Evolutionary conservation across 2,888 invertebrate genomes (phyloP), one percentile per base, ranked within the genome.

Genomic region (Slavum lentiscoides): DNA sequence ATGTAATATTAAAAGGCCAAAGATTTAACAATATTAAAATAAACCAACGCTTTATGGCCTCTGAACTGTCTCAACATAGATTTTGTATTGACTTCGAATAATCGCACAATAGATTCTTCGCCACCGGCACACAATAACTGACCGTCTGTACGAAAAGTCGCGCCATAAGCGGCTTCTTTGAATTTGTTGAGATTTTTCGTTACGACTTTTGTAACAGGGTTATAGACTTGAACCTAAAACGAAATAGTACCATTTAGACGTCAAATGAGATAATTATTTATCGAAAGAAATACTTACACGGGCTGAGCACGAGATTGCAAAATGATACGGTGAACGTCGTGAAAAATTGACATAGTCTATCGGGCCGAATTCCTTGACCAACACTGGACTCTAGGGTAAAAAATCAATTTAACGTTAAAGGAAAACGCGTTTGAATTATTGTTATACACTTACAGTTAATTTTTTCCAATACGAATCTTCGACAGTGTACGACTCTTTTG

Each of bases 291-390:
- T 30, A 82, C 83, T 86, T 84, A 97, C 94, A 86, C 94, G 90
- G 1, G 94, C 94, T 0, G 97, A 96, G 86, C 94, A 95, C 77
- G 98, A 96, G 23, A 96, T 94, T 11, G 96, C 97, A 88, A 97
- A 94, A 86, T 94, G 92, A 88, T 94, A 91, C 0, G 97, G 97
- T 85, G 95, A 93, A 15, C 92, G 90, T 0, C 95, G 95, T 83
- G 94, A 94, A 86, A 98, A 95, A 86, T 96, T 94, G 66, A 98
- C 90, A 85, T 94, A 93, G 85, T 96, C 95, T 77, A 98, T 94
- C 0, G 94, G 92, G 37, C 96, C 96, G 87, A 94, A 95, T 87
- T 98, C 97, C 87, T 97, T 97, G 0, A 95, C 91, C 61, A 95
- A 89, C 3, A 95, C 93, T 43, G 96, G 95, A 82, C 91, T 89